Evolutionary conservation across 2,888 invertebrate species (phyloP).

Genomic region (Ophioninae sp.): DNA sequence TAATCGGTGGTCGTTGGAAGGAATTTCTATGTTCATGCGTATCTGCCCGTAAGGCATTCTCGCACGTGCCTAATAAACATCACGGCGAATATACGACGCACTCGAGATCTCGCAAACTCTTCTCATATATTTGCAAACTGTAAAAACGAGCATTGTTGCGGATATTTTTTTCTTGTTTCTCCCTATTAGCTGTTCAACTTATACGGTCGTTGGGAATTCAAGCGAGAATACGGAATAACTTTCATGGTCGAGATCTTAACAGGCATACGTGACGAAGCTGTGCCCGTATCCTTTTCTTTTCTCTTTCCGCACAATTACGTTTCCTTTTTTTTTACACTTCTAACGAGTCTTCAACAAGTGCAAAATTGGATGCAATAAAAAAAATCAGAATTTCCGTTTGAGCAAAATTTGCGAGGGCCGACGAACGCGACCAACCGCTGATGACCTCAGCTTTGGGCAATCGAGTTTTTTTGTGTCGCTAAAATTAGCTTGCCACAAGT

Average conservation of each 20-base stretch:
- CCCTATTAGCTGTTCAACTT: conserved; percentile 17
- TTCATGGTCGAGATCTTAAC: conserved; percentile 10
- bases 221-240: neutral
- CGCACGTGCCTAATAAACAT: conserved; percentile 41
- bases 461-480: neutral
- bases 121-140: conserved; percentile 5
- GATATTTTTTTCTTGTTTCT: neutral
- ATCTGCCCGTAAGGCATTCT: conserved; percentile 35
- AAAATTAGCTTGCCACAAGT: neutral
- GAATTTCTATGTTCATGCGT: neutral
- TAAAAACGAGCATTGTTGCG: neutral
- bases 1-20: neutral
- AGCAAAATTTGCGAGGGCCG: neutral
- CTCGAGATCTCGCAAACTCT: conserved; percentile 25
- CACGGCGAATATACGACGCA: conserved; percentile 29
- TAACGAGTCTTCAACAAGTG: neutral
- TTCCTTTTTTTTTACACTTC: neutral
- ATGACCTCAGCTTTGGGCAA: neutral
- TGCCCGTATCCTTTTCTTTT: neutral
- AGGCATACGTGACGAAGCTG: neutral
- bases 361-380: neutral
- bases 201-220: conserved; percentile 30
- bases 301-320: neutral
- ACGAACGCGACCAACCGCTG: neutral
- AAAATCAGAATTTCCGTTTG: neutral